Conservation (phyloP, 2,888 invertebrate species). For the Phyllotreta striolata region DNA sequence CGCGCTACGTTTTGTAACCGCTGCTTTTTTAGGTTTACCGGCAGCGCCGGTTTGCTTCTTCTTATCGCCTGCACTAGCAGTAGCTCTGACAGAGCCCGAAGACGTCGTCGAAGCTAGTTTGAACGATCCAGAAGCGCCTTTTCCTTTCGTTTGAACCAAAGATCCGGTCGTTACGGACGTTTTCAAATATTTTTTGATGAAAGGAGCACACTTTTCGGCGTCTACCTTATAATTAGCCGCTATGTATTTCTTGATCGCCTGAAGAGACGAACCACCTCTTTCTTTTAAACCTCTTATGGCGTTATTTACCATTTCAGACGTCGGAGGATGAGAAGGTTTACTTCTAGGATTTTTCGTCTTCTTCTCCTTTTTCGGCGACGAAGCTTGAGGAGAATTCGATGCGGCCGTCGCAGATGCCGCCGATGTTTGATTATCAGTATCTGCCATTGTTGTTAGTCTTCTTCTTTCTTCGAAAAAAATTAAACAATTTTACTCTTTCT, state of each 20-base stretch:
- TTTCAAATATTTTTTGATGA: slow-evolving; percentile 69
- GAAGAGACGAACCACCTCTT: slow-evolving; percentile 66
- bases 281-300: slow-evolving; percentile 59
- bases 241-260: slow-evolving; percentile 72
- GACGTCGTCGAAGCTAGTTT: slow-evolving; percentile 52
- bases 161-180: slow-evolving; percentile 65
- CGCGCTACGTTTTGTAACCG: not conserved
- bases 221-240: slow-evolving; percentile 68
- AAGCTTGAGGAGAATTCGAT: slow-evolving; percentile 14
- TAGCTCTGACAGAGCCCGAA: slow-evolving; percentile 43
- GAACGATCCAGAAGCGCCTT: slow-evolving; percentile 64
- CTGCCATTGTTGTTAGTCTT: slow-evolving; percentile 17
- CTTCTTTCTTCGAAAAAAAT: too few relatives aligned
- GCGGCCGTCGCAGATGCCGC: slow-evolving; percentile 6
- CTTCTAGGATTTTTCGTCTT: slow-evolving; percentile 7
- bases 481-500: too few relatives aligned
- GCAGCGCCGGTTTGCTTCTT: not conserved
- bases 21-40: slow-evolving; percentile 33
- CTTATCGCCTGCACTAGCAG: slow-evolving; percentile 19
- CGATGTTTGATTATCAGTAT: slow-evolving; percentile 19
- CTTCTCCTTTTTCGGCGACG: slow-evolving; percentile 45
- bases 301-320: slow-evolving; percentile 65
- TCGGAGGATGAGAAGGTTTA: slow-evolving; percentile 60
- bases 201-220: slow-evolving; percentile 65
- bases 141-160: slow-evolving; percentile 66